Percentiles rank a stretch among this genome's conserved stretches.
Conservation (phyloP, 2,113 vertebrate species). For the Patagioenas fasciata region DNA sequence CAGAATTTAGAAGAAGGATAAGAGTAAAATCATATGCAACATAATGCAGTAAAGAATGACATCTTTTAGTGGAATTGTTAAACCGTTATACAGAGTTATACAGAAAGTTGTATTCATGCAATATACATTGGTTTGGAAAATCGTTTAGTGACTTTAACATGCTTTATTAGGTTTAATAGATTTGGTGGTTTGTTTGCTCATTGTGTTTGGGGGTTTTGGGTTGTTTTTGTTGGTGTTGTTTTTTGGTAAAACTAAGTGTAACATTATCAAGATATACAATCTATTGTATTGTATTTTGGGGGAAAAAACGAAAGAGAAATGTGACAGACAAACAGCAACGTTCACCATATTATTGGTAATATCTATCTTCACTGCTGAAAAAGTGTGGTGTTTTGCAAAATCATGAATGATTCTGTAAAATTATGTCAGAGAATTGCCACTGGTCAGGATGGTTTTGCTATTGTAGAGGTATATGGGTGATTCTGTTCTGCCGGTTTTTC, state of each 20-base stretch:
- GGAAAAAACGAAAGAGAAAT: no score
- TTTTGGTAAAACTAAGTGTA: background rate
- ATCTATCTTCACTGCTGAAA: background rate
- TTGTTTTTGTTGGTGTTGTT: background rate
- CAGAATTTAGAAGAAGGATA: conserved; percentile 10
- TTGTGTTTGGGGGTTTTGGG: no score
- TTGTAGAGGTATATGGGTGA: no score
- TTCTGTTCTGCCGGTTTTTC: background rate
- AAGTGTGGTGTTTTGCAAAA: background rate
- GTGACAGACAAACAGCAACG: background rate
- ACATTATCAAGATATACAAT: background rate
- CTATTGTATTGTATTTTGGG: no score
- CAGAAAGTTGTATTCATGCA: background rate
- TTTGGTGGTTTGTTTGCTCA: no score
- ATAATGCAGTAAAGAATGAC: background rate
- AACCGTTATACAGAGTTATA: background rate
- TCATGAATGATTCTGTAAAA: no score
- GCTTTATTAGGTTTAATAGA: background rate
- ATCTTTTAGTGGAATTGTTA: background rate
- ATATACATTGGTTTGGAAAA: conserved; percentile 11
- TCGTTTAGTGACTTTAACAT: background rate
- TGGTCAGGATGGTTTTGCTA: no score
- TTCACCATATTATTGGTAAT: background rate
- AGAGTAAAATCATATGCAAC: background rate
- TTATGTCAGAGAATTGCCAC: no score